A percentile compares a stretch with the other conserved stretches of the same genome.
phyloP scores from a whole-genome alignment of 2,113 vertebrate genomes.

The Crotophaga sulcirostris region DNA sequence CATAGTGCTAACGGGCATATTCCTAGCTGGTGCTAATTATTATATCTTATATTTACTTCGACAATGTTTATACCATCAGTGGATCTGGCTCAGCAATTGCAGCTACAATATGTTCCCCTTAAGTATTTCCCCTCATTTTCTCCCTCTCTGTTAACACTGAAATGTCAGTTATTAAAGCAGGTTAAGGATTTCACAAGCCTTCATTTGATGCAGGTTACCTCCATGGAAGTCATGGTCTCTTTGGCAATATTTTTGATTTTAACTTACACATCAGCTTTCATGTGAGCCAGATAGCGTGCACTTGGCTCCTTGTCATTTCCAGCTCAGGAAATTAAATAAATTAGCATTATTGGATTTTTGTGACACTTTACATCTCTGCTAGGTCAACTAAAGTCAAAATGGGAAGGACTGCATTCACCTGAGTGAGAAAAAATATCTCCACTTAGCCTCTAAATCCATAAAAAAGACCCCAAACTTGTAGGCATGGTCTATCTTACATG shows the following conservation, averaged over 20 bases:
- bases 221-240: neutral
- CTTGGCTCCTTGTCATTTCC: neutral
- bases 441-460: neutral
- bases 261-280: conserved; percentile 10
- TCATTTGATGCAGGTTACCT: neutral
- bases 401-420: neutral
- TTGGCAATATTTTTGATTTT: conserved; percentile 45
- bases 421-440: neutral
- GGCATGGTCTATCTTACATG: neutral
- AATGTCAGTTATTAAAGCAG: neutral
- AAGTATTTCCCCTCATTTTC: conserved; percentile 8
- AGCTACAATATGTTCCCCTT: neutral
- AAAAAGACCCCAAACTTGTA: neutral
- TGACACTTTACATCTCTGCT: neutral
- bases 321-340: conserved; percentile 62
- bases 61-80: neutral
- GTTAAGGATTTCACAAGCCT: conserved; percentile 4
- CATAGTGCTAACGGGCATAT: conserved; percentile 7
- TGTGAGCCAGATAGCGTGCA: neutral
- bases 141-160: neutral
- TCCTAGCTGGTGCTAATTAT: conserved; percentile 11
- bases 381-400: neutral
- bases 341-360: conserved; percentile 51
- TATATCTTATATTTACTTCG: neutral
- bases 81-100: neutral